Percentiles rank a stretch among this genome's conserved stretches.
phyloP scores from a whole-genome alignment of 2,797 vertebrate genomes.

The Melanotaenia boesemani region DNA sequence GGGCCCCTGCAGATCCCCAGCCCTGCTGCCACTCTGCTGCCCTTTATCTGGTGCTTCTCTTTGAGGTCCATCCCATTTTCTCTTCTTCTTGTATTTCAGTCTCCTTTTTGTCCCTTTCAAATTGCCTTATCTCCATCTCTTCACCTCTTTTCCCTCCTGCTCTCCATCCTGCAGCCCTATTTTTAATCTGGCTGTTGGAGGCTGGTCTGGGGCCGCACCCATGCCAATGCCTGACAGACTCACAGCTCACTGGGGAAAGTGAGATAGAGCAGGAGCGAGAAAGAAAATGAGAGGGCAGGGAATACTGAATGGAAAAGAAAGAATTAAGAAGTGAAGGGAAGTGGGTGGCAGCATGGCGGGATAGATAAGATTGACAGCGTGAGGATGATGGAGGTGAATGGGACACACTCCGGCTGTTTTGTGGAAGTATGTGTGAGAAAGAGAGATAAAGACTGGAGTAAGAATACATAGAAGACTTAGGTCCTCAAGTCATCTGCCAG shows the following conservation, averaged over 20 bases:
- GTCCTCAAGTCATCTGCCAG: constrained; percentile 21
- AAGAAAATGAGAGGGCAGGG: constrained; percentile 56
- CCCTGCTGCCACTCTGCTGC: constrained; percentile 3
- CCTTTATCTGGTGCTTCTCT: constrained; percentile 1
- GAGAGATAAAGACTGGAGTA: constrained; percentile 54
- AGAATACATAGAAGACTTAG: constrained; percentile 43
- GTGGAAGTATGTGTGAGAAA: constrained; percentile 49
- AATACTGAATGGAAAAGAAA: constrained; percentile 61
- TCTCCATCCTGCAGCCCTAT: constrained; percentile 69
- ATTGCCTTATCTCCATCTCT: constrained; percentile 49
- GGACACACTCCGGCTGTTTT: constrained; percentile 48
- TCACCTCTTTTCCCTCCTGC: constrained; percentile 26
- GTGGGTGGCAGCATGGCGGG: constrained; percentile 66
- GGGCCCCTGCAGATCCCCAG: constrained; percentile 42
- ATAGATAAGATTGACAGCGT: constrained; percentile 72
- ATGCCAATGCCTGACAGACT: constrained; percentile 70
- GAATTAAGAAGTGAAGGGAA: constrained; percentile 63
- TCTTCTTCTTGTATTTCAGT: constrained; percentile 29
- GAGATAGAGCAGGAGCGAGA: constrained; percentile 55
- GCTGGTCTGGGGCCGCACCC: constrained; percentile 66
- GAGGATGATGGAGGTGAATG: constrained; percentile 50
- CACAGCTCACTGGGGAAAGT: constrained; percentile 46
- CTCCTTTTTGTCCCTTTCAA: constrained; percentile 26
- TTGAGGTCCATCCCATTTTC: constrained; percentile 6
- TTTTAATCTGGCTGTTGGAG: constrained; percentile 70